Conservation (phyloP, 2,888 invertebrate genomes). For the Incurvaria masculella region DNA sequence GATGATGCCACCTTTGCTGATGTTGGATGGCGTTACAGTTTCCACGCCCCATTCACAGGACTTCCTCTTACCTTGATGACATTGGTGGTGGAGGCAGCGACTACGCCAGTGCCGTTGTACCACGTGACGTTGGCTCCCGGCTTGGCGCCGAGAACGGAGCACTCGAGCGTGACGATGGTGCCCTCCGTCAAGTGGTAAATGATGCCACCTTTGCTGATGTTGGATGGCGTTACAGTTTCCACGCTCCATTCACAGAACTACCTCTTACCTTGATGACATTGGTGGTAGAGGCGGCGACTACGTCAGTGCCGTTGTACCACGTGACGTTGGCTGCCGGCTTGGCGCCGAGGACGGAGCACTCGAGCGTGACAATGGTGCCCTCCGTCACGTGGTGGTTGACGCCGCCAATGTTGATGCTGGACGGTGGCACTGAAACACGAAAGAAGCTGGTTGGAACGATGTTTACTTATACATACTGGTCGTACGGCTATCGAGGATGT, state of each 20-base stretch:
- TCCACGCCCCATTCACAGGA: neutral
- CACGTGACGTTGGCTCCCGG: conserved; percentile 83
- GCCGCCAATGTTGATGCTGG: conserved; percentile 71
- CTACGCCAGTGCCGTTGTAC: conserved; percentile 73
- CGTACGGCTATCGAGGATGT: too few relatives aligned
- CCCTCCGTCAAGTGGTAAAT: conserved; percentile 78
- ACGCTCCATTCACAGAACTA: too few relatives aligned
- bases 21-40: conserved; percentile 79
- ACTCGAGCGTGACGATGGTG: conserved; percentile 73
- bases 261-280: neutral
- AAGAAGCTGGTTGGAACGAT: too few relatives aligned
- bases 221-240: conserved; percentile 74
- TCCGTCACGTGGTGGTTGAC: conserved; percentile 76
- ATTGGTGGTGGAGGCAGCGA: conserved; percentile 23
- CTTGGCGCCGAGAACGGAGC: conserved; percentile 73
- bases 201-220: conserved; percentile 71
- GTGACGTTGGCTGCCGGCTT: conserved; percentile 79
- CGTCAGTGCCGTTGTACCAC: conserved; percentile 78
- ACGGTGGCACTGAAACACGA: conserved; percentile 70
- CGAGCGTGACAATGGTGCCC: conserved; percentile 73
- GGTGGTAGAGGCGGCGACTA: conserved; percentile 32
- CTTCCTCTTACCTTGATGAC: neutral
- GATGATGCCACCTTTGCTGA: conserved; percentile 71
- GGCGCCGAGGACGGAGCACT: conserved; percentile 76
- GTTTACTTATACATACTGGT: too few relatives aligned